Conservation (phyloP, 2,113 vertebrate genomes). For the Bucco capensis region DNA sequence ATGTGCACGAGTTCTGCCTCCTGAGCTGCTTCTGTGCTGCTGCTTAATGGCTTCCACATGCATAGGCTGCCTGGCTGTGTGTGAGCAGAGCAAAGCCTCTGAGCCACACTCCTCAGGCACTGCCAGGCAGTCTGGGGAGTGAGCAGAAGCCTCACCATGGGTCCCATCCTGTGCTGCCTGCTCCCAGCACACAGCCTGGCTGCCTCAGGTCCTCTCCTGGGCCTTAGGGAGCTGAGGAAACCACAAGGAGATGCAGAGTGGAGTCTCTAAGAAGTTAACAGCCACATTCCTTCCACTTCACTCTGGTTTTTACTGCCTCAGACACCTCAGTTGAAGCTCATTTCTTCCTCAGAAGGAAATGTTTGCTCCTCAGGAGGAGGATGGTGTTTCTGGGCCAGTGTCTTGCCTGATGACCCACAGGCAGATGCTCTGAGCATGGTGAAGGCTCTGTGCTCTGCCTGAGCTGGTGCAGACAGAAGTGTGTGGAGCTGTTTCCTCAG, state of each 20-base stretch:
- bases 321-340: neutral
- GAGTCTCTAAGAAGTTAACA: neutral
- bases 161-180: accelerated
- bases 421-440: neutral
- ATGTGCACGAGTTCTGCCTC: neutral
- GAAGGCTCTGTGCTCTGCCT: neutral
- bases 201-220: neutral
- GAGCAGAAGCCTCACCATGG: accelerated
- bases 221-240: neutral
- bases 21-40: neutral
- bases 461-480: neutral
- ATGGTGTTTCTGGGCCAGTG: neutral
- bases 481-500: neutral
- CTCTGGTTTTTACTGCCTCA: neutral
- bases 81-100: neutral
- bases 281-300: neutral
- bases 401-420: neutral
- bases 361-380: neutral
- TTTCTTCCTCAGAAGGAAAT: neutral
- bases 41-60: neutral
- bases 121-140: neutral
- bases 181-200: accelerated
- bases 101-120: neutral
- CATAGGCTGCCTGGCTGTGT: neutral
- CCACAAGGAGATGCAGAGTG: neutral